phyloP scores from a whole-genome alignment of 2,888 invertebrate species.

The Microctonus aethiopoides region DNA sequence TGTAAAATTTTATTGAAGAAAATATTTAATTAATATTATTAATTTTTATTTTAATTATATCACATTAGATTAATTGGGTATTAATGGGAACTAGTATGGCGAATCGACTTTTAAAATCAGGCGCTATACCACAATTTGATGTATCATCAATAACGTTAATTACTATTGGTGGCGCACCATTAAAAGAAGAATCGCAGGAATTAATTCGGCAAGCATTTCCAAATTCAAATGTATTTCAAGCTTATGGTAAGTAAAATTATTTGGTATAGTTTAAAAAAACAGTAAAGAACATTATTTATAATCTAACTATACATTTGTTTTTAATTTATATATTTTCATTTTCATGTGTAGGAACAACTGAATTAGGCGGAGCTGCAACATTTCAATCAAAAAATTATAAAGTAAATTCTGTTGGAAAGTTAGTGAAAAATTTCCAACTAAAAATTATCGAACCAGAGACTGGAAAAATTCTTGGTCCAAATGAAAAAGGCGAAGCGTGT shows the following conservation, averaged over 20 bases:
- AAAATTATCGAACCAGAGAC: constrained; percentile 48
- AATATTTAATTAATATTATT: neutral
- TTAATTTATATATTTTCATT: neutral
- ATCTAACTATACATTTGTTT: neutral
- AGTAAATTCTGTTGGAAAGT: constrained; percentile 50
- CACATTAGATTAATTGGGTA: constrained; percentile 46
- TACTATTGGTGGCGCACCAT: constrained; percentile 47
- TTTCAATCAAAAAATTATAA: constrained; percentile 36
- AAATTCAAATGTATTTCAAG: constrained; percentile 40
- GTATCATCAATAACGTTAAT: constrained; percentile 46
- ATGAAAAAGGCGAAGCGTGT: constrained; percentile 44
- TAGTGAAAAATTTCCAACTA: constrained; percentile 40
- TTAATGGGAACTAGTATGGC: constrained; percentile 45
- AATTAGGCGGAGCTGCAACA: constrained; percentile 42
- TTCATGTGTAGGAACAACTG: constrained; percentile 51
- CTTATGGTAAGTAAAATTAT: constrained; percentile 44
- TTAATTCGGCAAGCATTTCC: constrained; percentile 41
- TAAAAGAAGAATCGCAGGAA: constrained; percentile 43
- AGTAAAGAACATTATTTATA: neutral
- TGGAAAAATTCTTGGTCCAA: constrained; percentile 41
- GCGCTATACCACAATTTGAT: constrained; percentile 42
- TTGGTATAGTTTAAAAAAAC: neutral
- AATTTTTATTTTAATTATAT: neutral
- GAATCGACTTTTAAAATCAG: constrained; percentile 45
- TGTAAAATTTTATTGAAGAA: neutral